Base-by-base conservation (phyloP, 2,797 vertebrate genomes). In the Premnoplex brunnescens region DNA sequence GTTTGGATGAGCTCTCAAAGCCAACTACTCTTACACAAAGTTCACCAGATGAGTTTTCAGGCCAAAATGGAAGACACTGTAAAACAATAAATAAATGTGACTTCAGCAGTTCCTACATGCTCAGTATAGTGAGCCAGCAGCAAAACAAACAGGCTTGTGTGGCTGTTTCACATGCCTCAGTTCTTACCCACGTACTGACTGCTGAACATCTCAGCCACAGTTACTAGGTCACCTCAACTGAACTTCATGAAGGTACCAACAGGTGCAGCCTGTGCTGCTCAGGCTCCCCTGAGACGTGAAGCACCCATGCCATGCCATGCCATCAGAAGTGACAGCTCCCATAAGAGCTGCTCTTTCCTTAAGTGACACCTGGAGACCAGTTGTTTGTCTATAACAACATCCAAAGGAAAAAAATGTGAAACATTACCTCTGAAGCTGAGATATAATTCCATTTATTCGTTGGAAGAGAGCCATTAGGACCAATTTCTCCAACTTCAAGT, bases 21-120 rank as follows among this genome's bases (percentile, higher is more conserved):
- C 99, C 99, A 16, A 99, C 98, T 5, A 98, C 98, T 66, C 99
- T 98, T 32, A 99, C 97, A 91, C 99, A 99, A 59, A 99, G 97
- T 96, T 99, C 98, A 74, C 98, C 98, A 12, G 98, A 98, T 18
- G 96, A 81, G 89, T 97, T 98, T 95, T 99, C 98, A 22, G 99
- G 99, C 99, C 99, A 99, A 95, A 99, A 98, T 9, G 99, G 99
- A 88, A 99, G 97, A 90, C 98, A 99, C 99, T 99, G 90, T 55
- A 75, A 81, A 83, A 85, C 6, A 92, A 69, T 21, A 62, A 81
- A 54, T 8, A 55, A 1, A 11, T 7, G 14, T 11, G 4, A 79
- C 12, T 71, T 75, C 0, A 63, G 32, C 10, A 66, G 7, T 34
- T 74, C 17, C 22, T 13, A 0, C 3, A 43, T 5, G 12, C 27